These are phyloP conservation scores for Diplosoma virens DNA, from an alignment of 23 tunicate genomes.

Conservation along the genomic window DNA sequence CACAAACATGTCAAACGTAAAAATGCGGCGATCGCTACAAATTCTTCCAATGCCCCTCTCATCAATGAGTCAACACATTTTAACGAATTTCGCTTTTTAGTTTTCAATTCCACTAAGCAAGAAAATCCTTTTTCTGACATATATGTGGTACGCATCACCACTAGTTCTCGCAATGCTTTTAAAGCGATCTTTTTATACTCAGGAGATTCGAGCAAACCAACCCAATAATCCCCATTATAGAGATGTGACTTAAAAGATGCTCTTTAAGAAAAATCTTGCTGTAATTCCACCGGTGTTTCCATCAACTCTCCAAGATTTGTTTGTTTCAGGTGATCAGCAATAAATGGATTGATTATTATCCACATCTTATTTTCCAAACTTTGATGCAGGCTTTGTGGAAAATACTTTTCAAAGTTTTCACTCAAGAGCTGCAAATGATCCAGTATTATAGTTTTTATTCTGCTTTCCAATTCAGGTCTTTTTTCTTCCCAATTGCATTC, in stretches of 20 bases:
- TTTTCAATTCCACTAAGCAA: conserved; percentile 23
- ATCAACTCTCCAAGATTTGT: conserved; percentile 27
- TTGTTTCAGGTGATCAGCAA: conserved; percentile 32
- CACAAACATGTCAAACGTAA: too few species aligned
- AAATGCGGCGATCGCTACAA: too few species aligned
- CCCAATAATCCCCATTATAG: conserved; percentile 28
- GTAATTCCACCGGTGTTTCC: conserved; percentile 11
- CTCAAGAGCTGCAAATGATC: too few species aligned
- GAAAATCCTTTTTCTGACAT: conserved; percentile 30
- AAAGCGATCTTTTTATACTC: conserved; percentile 39
- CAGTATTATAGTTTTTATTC: too few species aligned
- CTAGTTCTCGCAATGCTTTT: conserved; percentile 41
- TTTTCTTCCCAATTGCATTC: too few species aligned
- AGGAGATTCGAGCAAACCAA: conserved; percentile 39
- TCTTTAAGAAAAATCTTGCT: conserved; percentile 19
- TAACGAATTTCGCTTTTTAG: conserved; percentile 43
- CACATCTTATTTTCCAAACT: conserved; percentile 14
- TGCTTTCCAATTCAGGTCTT: too few species aligned
- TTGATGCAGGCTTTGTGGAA: conserved; percentile 23
- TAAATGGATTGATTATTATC: conserved; percentile 29
- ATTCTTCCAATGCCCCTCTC: conserved; percentile 35
- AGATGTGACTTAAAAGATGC: conserved; percentile 28
- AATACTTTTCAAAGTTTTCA: too few species aligned
- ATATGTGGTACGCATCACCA: conserved; percentile 35
- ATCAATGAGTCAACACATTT: conserved; percentile 42